phyloP scores from a whole-genome alignment of 2,888 invertebrate genomes.

The Aphodius granarius region DNA sequence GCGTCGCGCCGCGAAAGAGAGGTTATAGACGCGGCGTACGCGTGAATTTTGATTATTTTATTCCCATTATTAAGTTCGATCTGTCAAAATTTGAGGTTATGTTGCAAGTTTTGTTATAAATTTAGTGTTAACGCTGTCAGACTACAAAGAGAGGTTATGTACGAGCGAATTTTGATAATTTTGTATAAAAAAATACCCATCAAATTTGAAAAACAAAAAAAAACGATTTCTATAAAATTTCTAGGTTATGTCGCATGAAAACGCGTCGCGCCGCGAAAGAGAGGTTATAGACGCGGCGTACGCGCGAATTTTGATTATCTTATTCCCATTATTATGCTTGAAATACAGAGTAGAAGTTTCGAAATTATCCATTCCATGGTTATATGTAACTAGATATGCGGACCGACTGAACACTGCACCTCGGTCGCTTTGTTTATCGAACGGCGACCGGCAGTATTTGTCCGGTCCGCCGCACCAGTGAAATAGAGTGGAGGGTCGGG shows the following conservation, averaged over 20 bases:
- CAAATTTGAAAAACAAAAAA: neutral
- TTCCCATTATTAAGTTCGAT: too few relatives aligned
- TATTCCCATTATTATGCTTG: conserved; percentile 57
- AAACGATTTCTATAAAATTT: neutral
- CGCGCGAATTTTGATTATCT: conserved; percentile 55
- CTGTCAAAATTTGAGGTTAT: too few relatives aligned
- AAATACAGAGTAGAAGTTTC: conserved; percentile 57
- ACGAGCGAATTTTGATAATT: too few relatives aligned
- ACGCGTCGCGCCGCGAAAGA: conserved; percentile 4
- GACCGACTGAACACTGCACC: conserved; percentile 42
- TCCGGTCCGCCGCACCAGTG: conserved; percentile 51
- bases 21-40: too few relatives aligned
- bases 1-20: conserved; percentile 9
- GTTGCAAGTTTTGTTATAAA: too few relatives aligned
- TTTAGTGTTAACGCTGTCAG: too few relatives aligned
- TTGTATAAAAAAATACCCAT: too few relatives aligned
- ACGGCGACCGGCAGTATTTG: conserved; percentile 35
- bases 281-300: too few relatives aligned
- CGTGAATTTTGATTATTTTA: too few relatives aligned
- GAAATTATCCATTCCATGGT: conserved; percentile 58
- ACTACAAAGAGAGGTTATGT: neutral
- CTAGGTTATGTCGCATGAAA: neutral
- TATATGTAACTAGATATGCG: conserved; percentile 54
- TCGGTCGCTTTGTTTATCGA: conserved; percentile 49
- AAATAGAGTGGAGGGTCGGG: conserved; percentile 56